These are phyloP conservation scores for Bombus ignitus DNA, from an alignment of 1,140 invertebrate species.

Conservation along the genomic window DNA sequence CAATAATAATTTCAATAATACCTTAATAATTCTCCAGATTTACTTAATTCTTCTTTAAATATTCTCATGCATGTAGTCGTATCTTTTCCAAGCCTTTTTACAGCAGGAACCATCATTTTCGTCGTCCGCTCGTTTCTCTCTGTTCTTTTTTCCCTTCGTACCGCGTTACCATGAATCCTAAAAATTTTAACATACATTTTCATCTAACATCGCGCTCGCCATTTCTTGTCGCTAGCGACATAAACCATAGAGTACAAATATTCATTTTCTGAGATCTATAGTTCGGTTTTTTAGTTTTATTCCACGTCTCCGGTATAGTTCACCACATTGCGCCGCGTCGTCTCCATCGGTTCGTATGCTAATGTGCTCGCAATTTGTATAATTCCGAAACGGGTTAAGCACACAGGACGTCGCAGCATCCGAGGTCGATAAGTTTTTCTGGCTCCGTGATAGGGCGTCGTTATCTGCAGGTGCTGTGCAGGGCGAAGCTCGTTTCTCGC, in stretches of 20 bases:
- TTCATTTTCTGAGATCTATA: background rate
- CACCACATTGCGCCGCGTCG: background rate
- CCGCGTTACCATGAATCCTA: background rate
- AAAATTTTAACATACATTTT: background rate
- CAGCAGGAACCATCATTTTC: background rate
- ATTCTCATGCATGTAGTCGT: background rate
- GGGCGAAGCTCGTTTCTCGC: constrained; percentile 48
- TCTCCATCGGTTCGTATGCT: constrained; percentile 41
- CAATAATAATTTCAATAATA: too few species aligned
- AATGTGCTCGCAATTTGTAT: constrained; percentile 61
- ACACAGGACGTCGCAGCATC: constrained; percentile 46
- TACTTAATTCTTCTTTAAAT: background rate
- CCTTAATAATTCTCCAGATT: background rate
- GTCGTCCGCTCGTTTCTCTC: background rate
- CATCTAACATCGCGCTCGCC: background rate
- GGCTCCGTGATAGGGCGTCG: constrained; percentile 56
- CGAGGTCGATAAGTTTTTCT: constrained; percentile 65
- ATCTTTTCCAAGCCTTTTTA: background rate
- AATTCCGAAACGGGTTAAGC: constrained; percentile 66
- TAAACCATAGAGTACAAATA: background rate
- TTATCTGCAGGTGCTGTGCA: constrained; percentile 62
- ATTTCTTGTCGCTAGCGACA: background rate
- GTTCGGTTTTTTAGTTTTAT: constrained; percentile 21
- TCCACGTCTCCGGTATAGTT: background rate
- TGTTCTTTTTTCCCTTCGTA: background rate